Evolutionary conservation across 2,113 vertebrate species (phyloP).

Genomic region (Takifugu flavidus): DNA sequence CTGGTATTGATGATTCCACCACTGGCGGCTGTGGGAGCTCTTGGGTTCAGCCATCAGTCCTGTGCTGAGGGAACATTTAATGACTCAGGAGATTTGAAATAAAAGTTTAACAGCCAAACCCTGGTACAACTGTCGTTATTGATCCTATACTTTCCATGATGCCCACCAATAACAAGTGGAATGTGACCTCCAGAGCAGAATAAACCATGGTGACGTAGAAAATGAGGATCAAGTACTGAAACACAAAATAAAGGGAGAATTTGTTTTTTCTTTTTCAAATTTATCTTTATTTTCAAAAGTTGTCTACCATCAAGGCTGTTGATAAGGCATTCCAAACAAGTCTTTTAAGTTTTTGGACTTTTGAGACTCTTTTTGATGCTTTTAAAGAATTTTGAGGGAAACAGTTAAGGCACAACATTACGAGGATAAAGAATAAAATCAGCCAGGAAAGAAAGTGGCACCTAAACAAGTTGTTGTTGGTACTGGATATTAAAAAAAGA

Average conservation of each 20-base stretch:
- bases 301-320: conserved; percentile 22
- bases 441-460: not conserved
- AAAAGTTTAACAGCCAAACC: too few relatives aligned
- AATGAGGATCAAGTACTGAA: not conserved
- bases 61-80: too few relatives aligned
- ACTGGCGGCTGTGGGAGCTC: conserved; percentile 7
- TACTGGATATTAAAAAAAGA: fast-evolving
- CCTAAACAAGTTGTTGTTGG: not conserved
- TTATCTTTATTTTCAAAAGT: conserved; percentile 39
- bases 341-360: conserved; percentile 18
- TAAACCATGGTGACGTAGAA: too few relatives aligned
- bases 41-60: not conserved
- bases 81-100: too few relatives aligned
- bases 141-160: too few relatives aligned
- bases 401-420: conserved; percentile 56
- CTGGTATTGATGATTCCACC: conserved; percentile 16
- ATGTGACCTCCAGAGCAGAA: too few relatives aligned
- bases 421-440: not conserved
- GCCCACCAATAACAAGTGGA: too few relatives aligned
- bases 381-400: conserved; percentile 33
- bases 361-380: conserved; percentile 24
- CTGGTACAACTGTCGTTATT: too few relatives aligned
- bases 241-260: conserved; percentile 12
- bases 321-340: conserved; percentile 46
- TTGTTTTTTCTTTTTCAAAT: not conserved